Evolutionary conservation across 1,140 invertebrate genomes (phyloP), one percentile per base, ranked within the genome.

Genomic region (Zaprionus gabonicus): DNA sequence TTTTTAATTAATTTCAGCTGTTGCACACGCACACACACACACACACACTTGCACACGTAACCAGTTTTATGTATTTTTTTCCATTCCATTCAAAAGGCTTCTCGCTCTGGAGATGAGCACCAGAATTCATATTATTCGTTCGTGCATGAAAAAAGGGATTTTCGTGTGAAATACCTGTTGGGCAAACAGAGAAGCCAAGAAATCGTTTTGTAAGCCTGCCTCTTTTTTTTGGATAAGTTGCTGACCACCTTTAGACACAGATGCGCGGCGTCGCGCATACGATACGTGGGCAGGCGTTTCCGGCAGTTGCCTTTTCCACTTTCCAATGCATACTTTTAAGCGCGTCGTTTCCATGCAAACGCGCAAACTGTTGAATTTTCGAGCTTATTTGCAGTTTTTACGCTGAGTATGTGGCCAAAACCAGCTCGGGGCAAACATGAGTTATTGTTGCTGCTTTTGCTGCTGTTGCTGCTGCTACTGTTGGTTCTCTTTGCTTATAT

Each of bases 1-100:
- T 81, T 88, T 88, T 86, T 86, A 86, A 86, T 86, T 86, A 86
- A 86, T 83, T 78, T 86, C 64, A 49, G 62, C 55, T 76, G 63
- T 64, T 74, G 57, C 82, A 60, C 49, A n/a, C 38, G n/a, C 44
- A 60, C 53, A 49, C 56, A 67, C 36, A 38, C 12, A 15, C 53
- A 55, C 36, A 23, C 70, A 63, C 41, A 5, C 17, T 17, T 57
- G 55, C 27, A 65, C 1, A 41, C 60, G 71, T 66, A 74, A 31
- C 27, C 71, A 10, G 63, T 13, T 57, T 53, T 79, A 57, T 20
- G 12, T 23, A 34, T 34, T 34, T 41, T 41, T 9, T 27, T 46
- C 10, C 12, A 66, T 28, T 15, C 12, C n/a, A 13, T 28, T 49
- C 20, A 56, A 66, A 34, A 51, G 51, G 23, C 46, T 57, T 20